phyloP scores from a whole-genome alignment of 2,888 invertebrate genomes.

The Caenorhabditis sp. region DNA sequence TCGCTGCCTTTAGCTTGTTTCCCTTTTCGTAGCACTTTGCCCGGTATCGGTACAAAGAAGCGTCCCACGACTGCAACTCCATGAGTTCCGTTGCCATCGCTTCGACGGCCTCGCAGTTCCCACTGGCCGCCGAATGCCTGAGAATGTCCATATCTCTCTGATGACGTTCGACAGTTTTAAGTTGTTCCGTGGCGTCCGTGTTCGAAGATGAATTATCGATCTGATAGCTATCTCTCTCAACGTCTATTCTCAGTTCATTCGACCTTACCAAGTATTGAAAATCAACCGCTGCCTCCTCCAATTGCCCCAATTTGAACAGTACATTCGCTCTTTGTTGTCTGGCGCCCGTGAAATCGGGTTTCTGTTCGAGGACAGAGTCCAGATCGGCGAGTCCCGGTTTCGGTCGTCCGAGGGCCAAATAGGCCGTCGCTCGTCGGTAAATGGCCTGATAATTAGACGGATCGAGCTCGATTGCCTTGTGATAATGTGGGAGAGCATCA shows the following conservation, averaged over 20 bases:
- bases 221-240: neutral
- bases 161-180: neutral
- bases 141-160: neutral
- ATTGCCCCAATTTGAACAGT: conserved; percentile 27
- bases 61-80: conserved; percentile 30
- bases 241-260: neutral
- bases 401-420: conserved; percentile 26
- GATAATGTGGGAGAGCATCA: conserved; percentile 48
- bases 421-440: conserved; percentile 46
- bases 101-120: conserved; percentile 4
- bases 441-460: conserved; percentile 47
- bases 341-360: conserved; percentile 51
- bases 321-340: conserved; percentile 37
- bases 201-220: neutral
- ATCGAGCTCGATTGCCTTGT: conserved; percentile 44
- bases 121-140: neutral
- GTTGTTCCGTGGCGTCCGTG: conserved; percentile 2
- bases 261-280: conserved; percentile 18
- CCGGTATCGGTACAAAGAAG: conserved; percentile 6
- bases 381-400: conserved; percentile 30
- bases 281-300: conserved; percentile 13
- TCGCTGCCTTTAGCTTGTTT: conserved; percentile 14
- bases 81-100: conserved; percentile 14
- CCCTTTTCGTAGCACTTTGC: conserved; percentile 20
- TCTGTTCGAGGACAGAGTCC: conserved; percentile 25